Percentiles rank a stretch among this genome's conserved stretches.
phyloP scores from a whole-genome alignment of 2,888 invertebrate genomes.

The Tiliacea aurago region DNA sequence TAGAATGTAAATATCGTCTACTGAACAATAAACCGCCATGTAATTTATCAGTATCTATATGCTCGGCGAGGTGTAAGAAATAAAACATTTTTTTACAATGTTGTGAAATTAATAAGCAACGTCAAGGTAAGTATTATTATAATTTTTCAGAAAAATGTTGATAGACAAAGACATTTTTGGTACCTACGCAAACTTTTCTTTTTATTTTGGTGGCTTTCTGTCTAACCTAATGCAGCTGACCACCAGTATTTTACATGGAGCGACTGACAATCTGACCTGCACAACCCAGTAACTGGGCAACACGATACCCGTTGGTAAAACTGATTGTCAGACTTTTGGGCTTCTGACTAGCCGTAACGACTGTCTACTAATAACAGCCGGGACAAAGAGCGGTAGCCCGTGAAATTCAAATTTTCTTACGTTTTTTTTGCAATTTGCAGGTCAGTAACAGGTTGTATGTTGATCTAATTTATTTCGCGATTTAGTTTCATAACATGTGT shows the following conservation, averaged over 20 bases:
- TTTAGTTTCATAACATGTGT: no score
- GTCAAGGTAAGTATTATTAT: neutral
- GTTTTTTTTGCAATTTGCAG: no score
- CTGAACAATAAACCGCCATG: neutral
- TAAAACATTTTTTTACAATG: neutral
- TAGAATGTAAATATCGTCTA: neutral
- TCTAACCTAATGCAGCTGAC: no score
- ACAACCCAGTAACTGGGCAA: no score
- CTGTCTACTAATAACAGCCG: neutral
- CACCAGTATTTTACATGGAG: no score
- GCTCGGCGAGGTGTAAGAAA: neutral
- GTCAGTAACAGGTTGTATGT: no score
- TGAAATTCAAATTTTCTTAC: no score
- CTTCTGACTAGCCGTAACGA: neutral
- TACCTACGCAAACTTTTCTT: neutral
- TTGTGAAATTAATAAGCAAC: neutral
- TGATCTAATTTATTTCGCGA: no score
- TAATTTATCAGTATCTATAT: neutral
- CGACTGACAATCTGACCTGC: no score
- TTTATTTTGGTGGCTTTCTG: no score
- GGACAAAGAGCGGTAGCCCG: no score
- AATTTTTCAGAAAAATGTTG: neutral
- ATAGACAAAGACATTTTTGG: neutral
- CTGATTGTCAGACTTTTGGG: neutral
- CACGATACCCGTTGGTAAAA: no score